Evolutionary conservation across 2,888 invertebrate genomes (phyloP).

Genomic region (Ptychoptera contaminata): DNA sequence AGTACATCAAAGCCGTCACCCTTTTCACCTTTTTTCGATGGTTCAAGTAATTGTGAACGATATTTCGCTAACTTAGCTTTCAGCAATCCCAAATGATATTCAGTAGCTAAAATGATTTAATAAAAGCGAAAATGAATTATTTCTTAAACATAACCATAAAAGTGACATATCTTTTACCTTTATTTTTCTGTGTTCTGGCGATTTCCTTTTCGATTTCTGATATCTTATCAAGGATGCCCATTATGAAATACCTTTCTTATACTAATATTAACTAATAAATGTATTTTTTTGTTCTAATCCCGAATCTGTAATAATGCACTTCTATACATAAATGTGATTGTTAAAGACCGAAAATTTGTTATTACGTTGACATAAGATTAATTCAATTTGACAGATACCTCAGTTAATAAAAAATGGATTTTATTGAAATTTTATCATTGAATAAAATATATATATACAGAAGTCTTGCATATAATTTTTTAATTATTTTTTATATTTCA

Average conservation of each 20-base stretch:
- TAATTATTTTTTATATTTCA: no score
- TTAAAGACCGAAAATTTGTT: no score
- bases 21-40: conserved; percentile 85
- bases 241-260: conserved; percentile 23
- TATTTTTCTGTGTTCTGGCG: conserved; percentile 96
- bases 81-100: conserved; percentile 93
- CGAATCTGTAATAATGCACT: no score
- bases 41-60: conserved; percentile 85
- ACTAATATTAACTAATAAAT: no score
- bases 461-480: no score
- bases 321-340: no score
- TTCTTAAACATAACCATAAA: conserved; percentile 6
- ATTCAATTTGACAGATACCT: no score
- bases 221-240: conserved; percentile 99
- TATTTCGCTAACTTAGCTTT: conserved; percentile 96
- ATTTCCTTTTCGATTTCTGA: conserved; percentile 98
- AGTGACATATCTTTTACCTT: conserved; percentile 46
- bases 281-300: no score
- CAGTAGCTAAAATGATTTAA: conserved; percentile 58
- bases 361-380: no score
- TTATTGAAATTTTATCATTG: no score
- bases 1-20: conserved; percentile 98
- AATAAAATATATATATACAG: no score
- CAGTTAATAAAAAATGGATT: no score
- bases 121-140: background rate